Conservation (phyloP, 2,888 invertebrate species). For the Mystacides longicornis region DNA sequence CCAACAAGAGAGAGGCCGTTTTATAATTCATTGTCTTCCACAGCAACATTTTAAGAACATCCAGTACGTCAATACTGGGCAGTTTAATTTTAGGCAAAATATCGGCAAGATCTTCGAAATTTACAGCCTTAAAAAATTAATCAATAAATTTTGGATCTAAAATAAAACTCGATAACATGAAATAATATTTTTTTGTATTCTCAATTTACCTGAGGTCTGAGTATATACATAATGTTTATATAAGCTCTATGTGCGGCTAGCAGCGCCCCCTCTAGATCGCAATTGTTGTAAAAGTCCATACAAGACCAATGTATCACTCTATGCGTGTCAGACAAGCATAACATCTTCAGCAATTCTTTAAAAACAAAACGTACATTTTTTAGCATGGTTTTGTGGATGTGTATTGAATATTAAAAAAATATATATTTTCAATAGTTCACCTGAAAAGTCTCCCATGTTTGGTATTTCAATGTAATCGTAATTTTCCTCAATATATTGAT, state of each 20-base stretch:
- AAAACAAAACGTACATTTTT: neutral
- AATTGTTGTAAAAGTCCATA: conserved; percentile 41
- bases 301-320: conserved; percentile 39
- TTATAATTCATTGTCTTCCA: neutral
- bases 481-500: conserved; percentile 35
- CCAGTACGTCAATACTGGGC: neutral
- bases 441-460: conserved; percentile 40
- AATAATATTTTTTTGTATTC: neutral
- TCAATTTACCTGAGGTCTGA: conserved; percentile 37
- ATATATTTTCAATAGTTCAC: conserved; percentile 18
- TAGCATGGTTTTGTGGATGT: neutral
- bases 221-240: conserved; percentile 34
- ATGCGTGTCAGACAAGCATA: conserved; percentile 5
- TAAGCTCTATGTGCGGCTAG: conserved; percentile 43
- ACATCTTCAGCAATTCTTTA: conserved; percentile 26
- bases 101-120: neutral
- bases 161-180: too few relatives aligned
- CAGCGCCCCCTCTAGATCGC: conserved; percentile 39
- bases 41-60: neutral
- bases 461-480: conserved; percentile 39
- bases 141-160: neutral
- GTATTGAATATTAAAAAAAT: too few relatives aligned
- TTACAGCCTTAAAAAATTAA: neutral
- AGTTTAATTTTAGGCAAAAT: neutral
- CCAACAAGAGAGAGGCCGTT: neutral